Base-by-base conservation (phyloP, 1,140 invertebrate genomes). In the Drosophila persimilis region DNA sequence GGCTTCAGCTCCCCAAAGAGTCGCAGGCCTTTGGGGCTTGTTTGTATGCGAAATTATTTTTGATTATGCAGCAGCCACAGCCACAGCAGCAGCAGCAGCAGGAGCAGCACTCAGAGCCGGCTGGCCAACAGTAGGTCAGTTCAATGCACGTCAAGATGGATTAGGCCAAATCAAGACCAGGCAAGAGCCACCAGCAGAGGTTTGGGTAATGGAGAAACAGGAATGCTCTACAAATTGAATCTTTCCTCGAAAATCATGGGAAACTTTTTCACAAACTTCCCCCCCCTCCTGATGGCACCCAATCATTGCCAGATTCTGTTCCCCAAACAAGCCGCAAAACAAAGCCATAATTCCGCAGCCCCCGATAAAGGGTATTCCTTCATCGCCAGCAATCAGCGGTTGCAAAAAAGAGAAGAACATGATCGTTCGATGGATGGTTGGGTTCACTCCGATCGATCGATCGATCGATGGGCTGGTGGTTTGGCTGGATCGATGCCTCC, bases 21-120 rank as follows among this genome's bases (percentile, higher is more conserved):
- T 60, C 50, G 43, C 59, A 54, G 58, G 60, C 58, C 83, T 86
- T 72, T 77, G 78, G 83, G 83, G 83, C 83, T 88, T 88, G 83
- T 88, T 89, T 88, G 83, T 88, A 88, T 88, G 81, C 66, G 78
- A 88, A 88, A 88, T 88, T 88, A 88, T 88, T 88, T 88, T 88
- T 88, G 83, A 88, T 88, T 88, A 88, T 88, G 83, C 78, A 83
- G 75, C 78, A 77, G 81, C 69, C 41, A 26, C 61, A 39, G 75
- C 66, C 8, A 15, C 11, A 50, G 43, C 35, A 43, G 39, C 44
- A 43, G 44, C 43, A 31, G n/a, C 15, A 8, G 6, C 15, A 24
- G 8, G 41, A 51, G 39, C 31, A 47, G 29, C 47, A 55, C 45
- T 50, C 31, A 31, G 22, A 55, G 56, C 61, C 73, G 65, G 63